Percentiles rank a stretch among this genome's conserved stretches.
Conservation (phyloP, 2,888 invertebrate genomes). For the Cinara cedri region DNA sequence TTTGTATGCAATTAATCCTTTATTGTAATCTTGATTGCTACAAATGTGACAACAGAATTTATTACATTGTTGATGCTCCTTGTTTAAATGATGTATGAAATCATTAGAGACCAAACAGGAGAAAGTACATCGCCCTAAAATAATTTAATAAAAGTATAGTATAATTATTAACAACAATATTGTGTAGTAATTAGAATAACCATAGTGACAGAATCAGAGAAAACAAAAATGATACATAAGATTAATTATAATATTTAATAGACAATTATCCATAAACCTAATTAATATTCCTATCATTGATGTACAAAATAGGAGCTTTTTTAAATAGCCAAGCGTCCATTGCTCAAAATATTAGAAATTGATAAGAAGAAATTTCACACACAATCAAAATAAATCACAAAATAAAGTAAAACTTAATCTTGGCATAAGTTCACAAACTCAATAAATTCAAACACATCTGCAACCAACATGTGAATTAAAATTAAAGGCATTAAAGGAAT, state of each 20-base stretch:
- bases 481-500: slow-evolving; percentile 12
- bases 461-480: neutral
- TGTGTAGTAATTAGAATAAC: too few species aligned
- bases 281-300: too few species aligned
- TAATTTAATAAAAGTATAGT: neutral
- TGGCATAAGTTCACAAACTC: slow-evolving; percentile 22
- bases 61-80: slow-evolving; percentile 37
- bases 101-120: slow-evolving; percentile 10
- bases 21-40: neutral
- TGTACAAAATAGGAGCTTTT: too few species aligned
- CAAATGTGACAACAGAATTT: slow-evolving; percentile 47
- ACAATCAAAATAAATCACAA: neutral
- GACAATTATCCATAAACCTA: too few species aligned
- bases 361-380: neutral
- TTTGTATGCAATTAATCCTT: slow-evolving; percentile 27
- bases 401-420: slow-evolving; percentile 31
- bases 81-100: slow-evolving; percentile 22
- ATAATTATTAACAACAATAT: too few species aligned
- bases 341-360: too few species aligned
- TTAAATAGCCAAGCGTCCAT: too few species aligned
- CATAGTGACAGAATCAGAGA: too few species aligned
- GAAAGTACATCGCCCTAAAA: slow-evolving; percentile 34
- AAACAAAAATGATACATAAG: too few species aligned
- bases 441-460: slow-evolving; percentile 8
- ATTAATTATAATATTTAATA: too few species aligned